These are phyloP conservation scores for Ceraclea dissimilis DNA, from an alignment of 2,888 invertebrate genomes.

Conservation along the genomic window DNA sequence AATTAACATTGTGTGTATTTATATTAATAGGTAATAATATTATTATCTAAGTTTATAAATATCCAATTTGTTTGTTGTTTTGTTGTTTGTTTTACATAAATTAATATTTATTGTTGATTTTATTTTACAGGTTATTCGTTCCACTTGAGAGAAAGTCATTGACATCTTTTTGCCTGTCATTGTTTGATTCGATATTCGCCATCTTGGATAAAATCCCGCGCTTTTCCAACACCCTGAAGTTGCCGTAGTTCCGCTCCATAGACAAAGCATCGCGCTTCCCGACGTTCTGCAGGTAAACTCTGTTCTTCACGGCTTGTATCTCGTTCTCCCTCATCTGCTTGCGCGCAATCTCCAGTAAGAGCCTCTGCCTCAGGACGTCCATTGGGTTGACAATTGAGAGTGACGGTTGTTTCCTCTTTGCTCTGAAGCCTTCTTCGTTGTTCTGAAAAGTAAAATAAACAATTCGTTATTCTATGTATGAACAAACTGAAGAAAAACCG, in stretches of 20 bases:
- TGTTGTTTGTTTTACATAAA: not conserved
- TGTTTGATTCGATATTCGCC: conserved; percentile 14
- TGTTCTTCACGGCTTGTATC: conserved; percentile 61
- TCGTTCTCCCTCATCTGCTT: conserved; percentile 72
- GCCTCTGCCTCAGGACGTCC: conserved; percentile 76
- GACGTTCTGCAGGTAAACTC: conserved; percentile 65
- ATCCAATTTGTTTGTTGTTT: not conserved
- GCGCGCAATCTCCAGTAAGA: conserved; percentile 73
- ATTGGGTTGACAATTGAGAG: conserved; percentile 81
- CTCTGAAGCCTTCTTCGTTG: conserved; percentile 37
- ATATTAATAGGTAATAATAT: too few relatives aligned
- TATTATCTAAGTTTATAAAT: not conserved
- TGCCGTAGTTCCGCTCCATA: not conserved
- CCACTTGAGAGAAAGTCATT: conserved; percentile 15
- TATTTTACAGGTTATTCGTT: conserved; percentile 17
- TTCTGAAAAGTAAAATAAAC: too few relatives aligned
- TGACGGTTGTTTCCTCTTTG: conserved; percentile 60
- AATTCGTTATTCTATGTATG: too few relatives aligned
- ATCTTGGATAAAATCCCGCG: conserved; percentile 16
- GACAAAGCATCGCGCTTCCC: conserved; percentile 55
- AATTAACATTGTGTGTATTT: not conserved
- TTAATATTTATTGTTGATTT: conserved; percentile 5
- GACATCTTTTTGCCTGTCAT: conserved; percentile 11
- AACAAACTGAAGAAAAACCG: too few relatives aligned
- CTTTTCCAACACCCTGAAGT: conserved; percentile 15